Base-by-base conservation (phyloP, 2,113 vertebrate genomes). In the Urocolius indicus region DNA sequence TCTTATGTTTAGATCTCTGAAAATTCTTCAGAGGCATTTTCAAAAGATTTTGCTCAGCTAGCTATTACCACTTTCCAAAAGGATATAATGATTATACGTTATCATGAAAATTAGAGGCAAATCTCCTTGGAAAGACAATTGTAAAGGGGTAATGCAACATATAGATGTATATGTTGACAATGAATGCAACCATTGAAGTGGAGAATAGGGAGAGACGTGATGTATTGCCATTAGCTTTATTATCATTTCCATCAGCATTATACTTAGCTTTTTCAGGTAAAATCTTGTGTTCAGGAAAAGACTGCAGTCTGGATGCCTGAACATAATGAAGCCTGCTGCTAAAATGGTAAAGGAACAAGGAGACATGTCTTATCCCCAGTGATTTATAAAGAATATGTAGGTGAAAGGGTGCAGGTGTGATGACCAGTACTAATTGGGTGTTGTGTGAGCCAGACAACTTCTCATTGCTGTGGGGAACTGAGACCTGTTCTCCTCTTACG, bases 201-300 rank as follows among this genome's bases (percentile, higher is more conserved):
- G 3, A 1, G 8, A 76, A 57, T 2, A 43, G 8, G 17, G 7
- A 5, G 19, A 0, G 2, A 43, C 14, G 34, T 1, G 10, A 18
- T 51, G 11, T 0, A 1, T 27, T 85, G 16, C 17, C 13, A 14
- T 48, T 75, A 63, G 2, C 17, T 11, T 20, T 51, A 3, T 43
- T 81, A 23, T 27, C 0, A 22, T 78, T 92, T 87, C 27, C 7
- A 18, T 32, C 10, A 54, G 17, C 21, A 32, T 43, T 24, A 34
- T 10, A 49, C 1, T 3, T 8, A 32, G 2, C 1, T 43, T 82
- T 93, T 84, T 24, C 38, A 63, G 38, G 15, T 21, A 81, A 71
- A 84, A 49, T 21, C 1, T 13, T 55, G 2, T n/a, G 4, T 59
- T 78, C 16, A 78, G 57, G 15, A 93, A 67, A 51, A 19, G 63